phyloP scores from a whole-genome alignment of 2,888 invertebrate genomes.

The Theristus sp. region DNA sequence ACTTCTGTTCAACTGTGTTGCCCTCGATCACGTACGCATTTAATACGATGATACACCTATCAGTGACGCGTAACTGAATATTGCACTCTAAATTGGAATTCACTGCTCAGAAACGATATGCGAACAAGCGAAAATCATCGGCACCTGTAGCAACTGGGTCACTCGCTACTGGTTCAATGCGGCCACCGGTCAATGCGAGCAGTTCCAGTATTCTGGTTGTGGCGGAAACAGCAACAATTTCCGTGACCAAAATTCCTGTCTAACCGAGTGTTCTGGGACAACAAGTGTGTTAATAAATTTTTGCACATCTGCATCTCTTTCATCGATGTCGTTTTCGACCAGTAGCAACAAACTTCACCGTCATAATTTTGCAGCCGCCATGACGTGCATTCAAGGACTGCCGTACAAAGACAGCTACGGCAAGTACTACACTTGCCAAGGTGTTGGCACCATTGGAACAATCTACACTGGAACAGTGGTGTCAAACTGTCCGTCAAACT shows the following conservation, averaged over 20 bases:
- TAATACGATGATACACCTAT: no score
- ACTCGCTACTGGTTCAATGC: constrained; percentile 23
- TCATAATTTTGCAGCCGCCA: no score
- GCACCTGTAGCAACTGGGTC: constrained; percentile 20
- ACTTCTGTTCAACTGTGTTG: not conserved
- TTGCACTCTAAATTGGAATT: no score
- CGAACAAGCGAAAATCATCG: constrained; percentile 20
- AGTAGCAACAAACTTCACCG: not conserved
- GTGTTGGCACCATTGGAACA: constrained; percentile 7
- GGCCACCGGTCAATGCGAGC: constrained; percentile 19
- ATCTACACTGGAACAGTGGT: not conserved
- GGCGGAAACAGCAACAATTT: constrained; percentile 23
- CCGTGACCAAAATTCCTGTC: constrained; percentile 18
- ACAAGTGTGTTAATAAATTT: constrained; percentile 10
- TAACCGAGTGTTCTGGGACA: constrained; percentile 18
- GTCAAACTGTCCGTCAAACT: constrained; percentile 18
- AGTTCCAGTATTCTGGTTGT: constrained; percentile 24
- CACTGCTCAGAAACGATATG: constrained; percentile 22
- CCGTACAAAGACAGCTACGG: constrained; percentile 18
- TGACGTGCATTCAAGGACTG: constrained; percentile 17
- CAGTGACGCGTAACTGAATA: no score
- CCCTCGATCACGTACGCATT: not conserved
- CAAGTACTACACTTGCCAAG: constrained; percentile 18
- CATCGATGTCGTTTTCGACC: not conserved
- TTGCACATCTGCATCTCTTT: no score